Percentiles rank a stretch among this genome's conserved stretches.
phyloP scores from a whole-genome alignment of 2,797 vertebrate genomes.

The Danio tinwini region DNA sequence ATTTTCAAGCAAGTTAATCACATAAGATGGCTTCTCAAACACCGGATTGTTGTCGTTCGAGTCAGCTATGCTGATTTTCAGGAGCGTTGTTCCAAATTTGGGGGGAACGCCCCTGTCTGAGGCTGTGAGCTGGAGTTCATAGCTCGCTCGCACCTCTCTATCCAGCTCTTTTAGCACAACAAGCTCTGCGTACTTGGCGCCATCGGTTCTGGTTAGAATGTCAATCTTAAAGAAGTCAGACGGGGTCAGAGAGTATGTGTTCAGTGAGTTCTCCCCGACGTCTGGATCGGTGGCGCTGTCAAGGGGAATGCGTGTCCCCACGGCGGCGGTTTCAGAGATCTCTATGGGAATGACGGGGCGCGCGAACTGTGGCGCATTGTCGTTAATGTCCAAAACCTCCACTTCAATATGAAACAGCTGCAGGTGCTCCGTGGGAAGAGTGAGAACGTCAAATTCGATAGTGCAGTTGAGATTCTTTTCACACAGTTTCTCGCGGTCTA shows the following conservation, averaged over 20 bases:
- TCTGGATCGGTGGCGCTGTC: slow-evolving; percentile 96
- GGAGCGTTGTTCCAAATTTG: slow-evolving; percentile 87
- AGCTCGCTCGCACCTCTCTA: slow-evolving; percentile 87
- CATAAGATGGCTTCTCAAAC: slow-evolving; percentile 88
- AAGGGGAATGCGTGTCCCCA: slow-evolving; percentile 93
- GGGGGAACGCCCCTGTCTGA: slow-evolving; percentile 92
- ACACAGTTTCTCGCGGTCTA: slow-evolving; percentile 96
- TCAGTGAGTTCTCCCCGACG: slow-evolving; percentile 92
- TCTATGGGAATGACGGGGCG: slow-evolving; percentile 91
- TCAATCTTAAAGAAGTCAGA: slow-evolving; percentile 91
- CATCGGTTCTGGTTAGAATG: slow-evolving; percentile 90
- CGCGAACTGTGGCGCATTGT: slow-evolving; percentile 94
- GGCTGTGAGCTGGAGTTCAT: slow-evolving; percentile 92
- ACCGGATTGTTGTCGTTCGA: slow-evolving; percentile 96
- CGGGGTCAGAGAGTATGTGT: slow-evolving; percentile 88
- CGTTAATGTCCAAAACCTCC: slow-evolving; percentile 96
- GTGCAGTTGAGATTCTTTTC: slow-evolving; percentile 95
- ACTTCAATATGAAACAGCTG: slow-evolving; percentile 95
- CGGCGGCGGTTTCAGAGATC: slow-evolving; percentile 92
- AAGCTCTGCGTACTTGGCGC: slow-evolving; percentile 93
- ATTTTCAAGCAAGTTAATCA: slow-evolving; percentile 88
- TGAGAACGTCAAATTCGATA: slow-evolving; percentile 95
- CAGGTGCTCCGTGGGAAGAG: slow-evolving; percentile 93
- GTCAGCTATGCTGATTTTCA: slow-evolving; percentile 91
- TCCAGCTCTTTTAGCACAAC: slow-evolving; percentile 92